phyloP scores from a whole-genome alignment of 2,113 vertebrate species.

The Erinaceus europaeus region DNA sequence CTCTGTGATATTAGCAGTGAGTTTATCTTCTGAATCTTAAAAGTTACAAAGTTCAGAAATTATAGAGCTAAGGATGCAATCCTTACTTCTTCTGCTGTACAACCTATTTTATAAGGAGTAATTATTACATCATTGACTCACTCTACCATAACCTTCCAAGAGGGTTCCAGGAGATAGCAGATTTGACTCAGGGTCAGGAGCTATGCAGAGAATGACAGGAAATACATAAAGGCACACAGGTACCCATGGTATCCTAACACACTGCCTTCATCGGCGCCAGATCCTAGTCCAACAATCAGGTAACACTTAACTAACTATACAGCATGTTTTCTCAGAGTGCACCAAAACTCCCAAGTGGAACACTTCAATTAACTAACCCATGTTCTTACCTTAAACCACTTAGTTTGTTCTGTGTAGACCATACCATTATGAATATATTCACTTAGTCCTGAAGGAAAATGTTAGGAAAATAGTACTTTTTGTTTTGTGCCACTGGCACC shows the following conservation, averaged over 20 bases:
- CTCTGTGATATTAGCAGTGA: not conserved
- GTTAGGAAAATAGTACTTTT: not conserved
- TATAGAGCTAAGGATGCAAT: not conserved
- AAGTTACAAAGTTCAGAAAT: not conserved
- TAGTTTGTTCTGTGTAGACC: not conserved
- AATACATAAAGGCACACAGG: rapidly evolving
- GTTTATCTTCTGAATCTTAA: not conserved
- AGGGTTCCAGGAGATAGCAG: not conserved
- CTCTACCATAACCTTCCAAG: not conserved
- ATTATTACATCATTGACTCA: not conserved
- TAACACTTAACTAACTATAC: not conserved
- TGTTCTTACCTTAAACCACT: not conserved
- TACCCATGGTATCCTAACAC: not conserved
- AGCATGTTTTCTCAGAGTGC: not conserved
- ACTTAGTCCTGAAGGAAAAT: not conserved
- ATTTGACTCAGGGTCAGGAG: not conserved
- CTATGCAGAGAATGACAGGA: too few relatives aligned
- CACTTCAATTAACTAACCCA: not conserved
- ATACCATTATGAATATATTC: not conserved
- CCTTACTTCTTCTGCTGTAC: not conserved
- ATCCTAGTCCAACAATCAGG: not conserved
- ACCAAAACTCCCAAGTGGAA: not conserved
- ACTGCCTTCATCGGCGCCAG: too few relatives aligned
- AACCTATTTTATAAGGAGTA: not conserved
- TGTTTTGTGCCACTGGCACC: not conserved